Base-by-base conservation (phyloP, 2,888 invertebrate species). In the Ormyrus thymus region DNA sequence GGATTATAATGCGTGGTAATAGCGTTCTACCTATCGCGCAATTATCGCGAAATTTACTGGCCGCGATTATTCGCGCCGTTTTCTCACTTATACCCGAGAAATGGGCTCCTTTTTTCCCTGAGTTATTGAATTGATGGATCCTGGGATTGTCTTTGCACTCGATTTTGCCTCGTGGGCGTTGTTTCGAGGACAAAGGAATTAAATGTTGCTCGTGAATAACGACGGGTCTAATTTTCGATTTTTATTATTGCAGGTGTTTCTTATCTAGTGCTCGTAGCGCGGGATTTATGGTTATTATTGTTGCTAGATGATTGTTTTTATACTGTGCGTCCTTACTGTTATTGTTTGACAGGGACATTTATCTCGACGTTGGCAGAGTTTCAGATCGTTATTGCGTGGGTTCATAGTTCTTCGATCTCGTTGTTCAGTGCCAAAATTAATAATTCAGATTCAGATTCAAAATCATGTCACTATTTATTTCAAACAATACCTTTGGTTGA, bases 1-100 rank as follows among this genome's bases (percentile, higher is more conserved):
- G 55, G 43, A 50, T 58, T 6, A 29, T 29, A 29, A 29, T 48
- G 43, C 9, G 29, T 29, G 29, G 29, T 29, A 29, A 29, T 29
- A 45, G 13, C 43, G 43, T 2, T 65, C 65, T 6, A 51, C 51
- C 59, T 9, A 69, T 58, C 48, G 56, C 11, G n/a, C 61, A 65
- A 15, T 29, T 66, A 53, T 29, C 66, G 43, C 13, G 13, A 9
- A 29, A 29, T 29, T 29, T 29, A 6, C 43, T 11, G 66, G 8
- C 43, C 48, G 69, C 76, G 69, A 76, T 76, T 69, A 76, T 69
- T 55, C 46, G 53, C 62, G 62, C 15, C 62, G 46, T 55, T 69
- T 68, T 68, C 55, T 53, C 55, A 55, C 55, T 68, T 68, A 15
- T 55, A 53, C 53, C n/a, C 10, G 13, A n/a, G 48, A 64, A 64